Evolutionary conservation across 2,113 vertebrate genomes (phyloP).

Genomic region (Pterocles gutturalis): DNA sequence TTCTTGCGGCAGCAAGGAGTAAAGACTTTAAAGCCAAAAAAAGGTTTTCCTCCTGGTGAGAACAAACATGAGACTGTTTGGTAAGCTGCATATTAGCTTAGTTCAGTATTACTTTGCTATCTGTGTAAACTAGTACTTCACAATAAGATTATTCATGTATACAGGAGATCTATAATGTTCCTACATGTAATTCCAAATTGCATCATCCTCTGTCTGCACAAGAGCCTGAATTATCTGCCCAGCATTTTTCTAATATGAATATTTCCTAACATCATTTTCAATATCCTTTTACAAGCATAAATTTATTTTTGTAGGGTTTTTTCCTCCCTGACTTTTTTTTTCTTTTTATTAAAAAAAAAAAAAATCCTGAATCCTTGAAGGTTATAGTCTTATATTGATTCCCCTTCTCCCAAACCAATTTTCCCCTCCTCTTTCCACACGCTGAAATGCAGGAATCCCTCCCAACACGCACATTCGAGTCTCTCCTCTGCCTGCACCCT

Average conservation of each 20-base stretch:
- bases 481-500: neutral
- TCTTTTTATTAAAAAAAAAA: neutral
- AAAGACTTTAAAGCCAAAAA: neutral
- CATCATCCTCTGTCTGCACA: fast-evolving
- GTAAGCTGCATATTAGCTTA: neutral
- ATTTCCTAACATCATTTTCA: too few species aligned
- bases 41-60: neutral
- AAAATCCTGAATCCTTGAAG: neutral
- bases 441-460: neutral
- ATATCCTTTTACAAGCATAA: neutral
- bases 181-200: neutral
- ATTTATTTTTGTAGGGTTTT: neutral
- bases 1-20: neutral
- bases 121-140: neutral
- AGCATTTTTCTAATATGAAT: neutral
- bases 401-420: neutral
- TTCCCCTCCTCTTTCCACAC: neutral
- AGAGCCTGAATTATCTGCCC: neutral
- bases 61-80: neutral
- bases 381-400: neutral
- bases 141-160: neutral
- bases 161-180: neutral
- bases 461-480: neutral
- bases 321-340: neutral
- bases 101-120: neutral